Evolutionary conservation across 2,113 vertebrate genomes (phyloP).

Genomic region (Neofelis nebulosa): DNA sequence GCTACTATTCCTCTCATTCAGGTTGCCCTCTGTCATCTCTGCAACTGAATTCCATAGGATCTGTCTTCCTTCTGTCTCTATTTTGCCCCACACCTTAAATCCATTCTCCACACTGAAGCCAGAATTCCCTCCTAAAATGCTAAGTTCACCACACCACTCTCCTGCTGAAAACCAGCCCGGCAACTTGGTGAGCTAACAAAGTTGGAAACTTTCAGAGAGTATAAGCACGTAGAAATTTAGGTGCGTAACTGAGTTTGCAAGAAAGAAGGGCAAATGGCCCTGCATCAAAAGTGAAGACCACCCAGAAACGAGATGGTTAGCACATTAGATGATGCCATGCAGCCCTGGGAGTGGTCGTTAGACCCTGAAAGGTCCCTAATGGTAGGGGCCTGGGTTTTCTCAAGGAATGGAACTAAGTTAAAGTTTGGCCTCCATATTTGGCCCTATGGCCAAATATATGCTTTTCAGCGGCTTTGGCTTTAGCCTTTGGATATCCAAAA

Average conservation of each 20-base stretch:
- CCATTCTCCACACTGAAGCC: not conserved
- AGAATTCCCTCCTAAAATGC: not conserved
- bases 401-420: not conserved
- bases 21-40: too few species aligned
- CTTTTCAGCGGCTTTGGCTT: not conserved
- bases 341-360: not conserved
- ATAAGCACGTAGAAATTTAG: not conserved
- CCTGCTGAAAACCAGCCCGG: not conserved
- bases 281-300: not conserved
- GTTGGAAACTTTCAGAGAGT: not conserved
- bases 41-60: not conserved
- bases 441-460: not conserved
- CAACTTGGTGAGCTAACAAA: not conserved
- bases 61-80: not conserved
- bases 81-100: too few species aligned
- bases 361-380: not conserved
- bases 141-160: not conserved
- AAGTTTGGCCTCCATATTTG: not conserved
- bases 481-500: not conserved
- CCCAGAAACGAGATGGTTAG: not conserved
- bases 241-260: too few species aligned
- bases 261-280: not conserved
- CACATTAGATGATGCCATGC: not conserved
- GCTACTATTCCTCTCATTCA: not conserved
- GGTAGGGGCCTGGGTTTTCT: not conserved